Conservation (phyloP, 64 coral and sea anemone species). For the Stichodactyla helianthus region DNA sequence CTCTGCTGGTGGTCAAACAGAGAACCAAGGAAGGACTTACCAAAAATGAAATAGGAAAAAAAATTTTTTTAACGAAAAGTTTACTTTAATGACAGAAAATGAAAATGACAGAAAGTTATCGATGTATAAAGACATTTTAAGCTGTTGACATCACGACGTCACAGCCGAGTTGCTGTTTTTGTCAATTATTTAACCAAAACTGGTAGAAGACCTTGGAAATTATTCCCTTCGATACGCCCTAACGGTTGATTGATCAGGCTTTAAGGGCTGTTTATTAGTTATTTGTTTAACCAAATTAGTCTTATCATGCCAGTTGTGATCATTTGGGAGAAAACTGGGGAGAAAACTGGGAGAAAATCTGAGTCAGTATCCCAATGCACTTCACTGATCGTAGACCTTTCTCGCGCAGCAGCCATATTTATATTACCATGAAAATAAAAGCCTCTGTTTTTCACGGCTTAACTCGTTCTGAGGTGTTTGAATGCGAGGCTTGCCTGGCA, state of each 20-base stretch:
- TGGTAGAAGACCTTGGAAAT: background rate
- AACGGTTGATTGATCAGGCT: background rate
- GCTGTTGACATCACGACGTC: conserved; percentile 1
- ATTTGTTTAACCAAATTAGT: background rate
- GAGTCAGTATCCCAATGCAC: too few relatives aligned
- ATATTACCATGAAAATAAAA: too few relatives aligned
- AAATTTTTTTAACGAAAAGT: background rate
- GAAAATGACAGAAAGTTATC: background rate
- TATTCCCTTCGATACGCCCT: background rate
- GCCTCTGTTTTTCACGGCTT: too few relatives aligned
- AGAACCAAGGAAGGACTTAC: background rate
- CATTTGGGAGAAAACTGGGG: too few relatives aligned
- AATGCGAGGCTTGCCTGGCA: too few relatives aligned
- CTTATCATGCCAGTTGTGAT: too few relatives aligned
- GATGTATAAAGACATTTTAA: background rate
- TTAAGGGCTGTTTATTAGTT: background rate
- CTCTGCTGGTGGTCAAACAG: background rate
- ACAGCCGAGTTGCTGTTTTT: background rate
- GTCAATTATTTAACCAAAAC: conserved; percentile 20
- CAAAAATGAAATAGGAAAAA: background rate
- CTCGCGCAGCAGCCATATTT: too few relatives aligned
- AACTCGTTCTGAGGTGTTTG: too few relatives aligned
- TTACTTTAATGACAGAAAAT: background rate
- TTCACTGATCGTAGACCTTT: too few relatives aligned
- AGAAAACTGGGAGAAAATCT: too few relatives aligned